Base-by-base conservation (phyloP, 2,888 invertebrate species). In the Epinotia nisella region DNA sequence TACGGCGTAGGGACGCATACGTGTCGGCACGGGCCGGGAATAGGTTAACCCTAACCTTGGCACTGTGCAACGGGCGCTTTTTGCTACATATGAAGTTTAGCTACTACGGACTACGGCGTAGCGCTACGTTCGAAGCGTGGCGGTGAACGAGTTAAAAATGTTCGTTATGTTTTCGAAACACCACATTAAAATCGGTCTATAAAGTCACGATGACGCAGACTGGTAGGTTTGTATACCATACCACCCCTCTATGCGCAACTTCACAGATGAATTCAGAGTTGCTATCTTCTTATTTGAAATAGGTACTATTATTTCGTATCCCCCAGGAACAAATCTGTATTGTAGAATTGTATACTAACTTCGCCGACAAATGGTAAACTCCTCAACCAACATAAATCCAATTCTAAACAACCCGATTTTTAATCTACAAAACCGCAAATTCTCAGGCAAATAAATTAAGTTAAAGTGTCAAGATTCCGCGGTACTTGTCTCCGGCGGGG, bases 401-500 rank as follows among this genome's bases (percentile, higher is more conserved):
- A 59, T 41, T 53, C 66, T 72, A 68, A 68, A 72, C 72, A 73
- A 73, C 62, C 49, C 69, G 58, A 69, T 73, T 69, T 73, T 73
- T 73, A 73, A 73, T 73, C 73, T 73, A 62, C 73, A 73, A 62
- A 55, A 73, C 73, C 73, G 73, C 73, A 73, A 73, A 73, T 73
- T 73, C 73, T 73, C 73, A 75, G 75, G 72, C 79, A 89, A 89
- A 91, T 93, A 91, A 92, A 90, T 90, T 90, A 85, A 83, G 81
- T 83, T 90, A 90, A 91, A 92, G 91, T 92, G 91, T 92, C 92
- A 93, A 92, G 92, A 91, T 88, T 83, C 84, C 85, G 79, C 84
- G 85, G 90, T 87, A 84, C 84, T 81, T 81, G 86, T 89, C 86
- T 86, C 80, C 78, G 76, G 79, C 75, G 75, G 78, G 75, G 76